These are phyloP conservation scores for Siniperca knerii DNA, from an alignment of 2,113 vertebrate species.

Conservation along the genomic window DNA sequence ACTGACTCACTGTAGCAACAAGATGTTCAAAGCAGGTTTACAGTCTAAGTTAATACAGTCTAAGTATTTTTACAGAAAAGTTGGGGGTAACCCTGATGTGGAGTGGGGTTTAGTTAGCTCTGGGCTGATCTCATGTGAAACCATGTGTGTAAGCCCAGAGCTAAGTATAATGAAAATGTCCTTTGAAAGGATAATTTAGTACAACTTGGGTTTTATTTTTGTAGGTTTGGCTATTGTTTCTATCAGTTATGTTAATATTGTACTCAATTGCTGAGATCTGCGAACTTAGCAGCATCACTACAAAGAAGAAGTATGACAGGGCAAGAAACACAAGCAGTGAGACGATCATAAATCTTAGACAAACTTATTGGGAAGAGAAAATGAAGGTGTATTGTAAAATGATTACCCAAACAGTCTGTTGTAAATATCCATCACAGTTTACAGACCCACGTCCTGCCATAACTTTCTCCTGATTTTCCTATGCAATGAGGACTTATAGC, in stretches of 20 bases:
- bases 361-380: background rate
- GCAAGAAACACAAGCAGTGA: background rate
- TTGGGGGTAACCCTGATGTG: background rate
- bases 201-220: background rate
- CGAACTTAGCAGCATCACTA: background rate
- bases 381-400: background rate
- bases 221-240: background rate
- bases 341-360: background rate
- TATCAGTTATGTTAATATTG: background rate
- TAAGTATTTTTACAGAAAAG: background rate
- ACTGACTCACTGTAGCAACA: background rate
- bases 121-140: background rate
- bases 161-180: background rate
- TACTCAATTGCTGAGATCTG: background rate
- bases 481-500: background rate
- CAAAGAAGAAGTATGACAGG: background rate
- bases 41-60: background rate
- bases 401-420: background rate
- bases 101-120: background rate
- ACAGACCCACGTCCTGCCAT: background rate
- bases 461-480: background rate
- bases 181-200: background rate
- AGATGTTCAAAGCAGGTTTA: background rate
- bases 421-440: background rate
- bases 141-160: background rate